Base-by-base conservation (phyloP, 2,113 vertebrate species). In the Epinephelus cyanopodus region DNA sequence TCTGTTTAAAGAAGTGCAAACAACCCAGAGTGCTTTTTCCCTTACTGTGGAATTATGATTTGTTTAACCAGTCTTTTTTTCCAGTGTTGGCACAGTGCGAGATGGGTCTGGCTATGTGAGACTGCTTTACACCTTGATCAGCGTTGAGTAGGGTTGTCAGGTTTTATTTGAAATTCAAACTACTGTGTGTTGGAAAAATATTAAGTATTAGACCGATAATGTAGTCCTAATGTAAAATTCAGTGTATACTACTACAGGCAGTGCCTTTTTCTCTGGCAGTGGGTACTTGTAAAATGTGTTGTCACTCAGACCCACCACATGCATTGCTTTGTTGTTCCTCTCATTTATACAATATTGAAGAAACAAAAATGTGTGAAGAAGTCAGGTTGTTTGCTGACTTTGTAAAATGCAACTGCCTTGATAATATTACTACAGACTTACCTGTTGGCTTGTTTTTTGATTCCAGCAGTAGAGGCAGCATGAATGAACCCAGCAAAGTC, bases 401-500 rank as follows among this genome's bases (percentile, higher is more conserved):
- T 64, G 50, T 57, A 25, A 83, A 74, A 56, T 67, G 19, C 9
- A 54, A n/a, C 64, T 53, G 18, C 23, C 25, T 45, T 65, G 42
- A 17, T 19, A 15, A 45, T 37, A 52, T 71, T 25, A 66, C 21
- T 14, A 39, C 39, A 71, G 54, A 56, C 47, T 61, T 33, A 29
- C 54, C 27, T 82, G 64, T 52, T 88, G 60, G 29, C 18, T 69
- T 23, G 5, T 66, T 52, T 58, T 27, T 29, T 6, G 42, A 48
- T 52, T 54, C 25, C 57, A 21, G 12, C 42, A 67, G 61, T 8
- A 1, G 29, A 63, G 27, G 62, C 58, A 45, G 42, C 12, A 58
- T 2, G 5, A 58, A 52, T 48, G 5, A 71, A 39, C 47, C 56
- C 11, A 53, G 42, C 29, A 25, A 54, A 37, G 37, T 66, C 18